phyloP scores from a whole-genome alignment of 1,140 invertebrate species.

The Triops cancriformis region DNA sequence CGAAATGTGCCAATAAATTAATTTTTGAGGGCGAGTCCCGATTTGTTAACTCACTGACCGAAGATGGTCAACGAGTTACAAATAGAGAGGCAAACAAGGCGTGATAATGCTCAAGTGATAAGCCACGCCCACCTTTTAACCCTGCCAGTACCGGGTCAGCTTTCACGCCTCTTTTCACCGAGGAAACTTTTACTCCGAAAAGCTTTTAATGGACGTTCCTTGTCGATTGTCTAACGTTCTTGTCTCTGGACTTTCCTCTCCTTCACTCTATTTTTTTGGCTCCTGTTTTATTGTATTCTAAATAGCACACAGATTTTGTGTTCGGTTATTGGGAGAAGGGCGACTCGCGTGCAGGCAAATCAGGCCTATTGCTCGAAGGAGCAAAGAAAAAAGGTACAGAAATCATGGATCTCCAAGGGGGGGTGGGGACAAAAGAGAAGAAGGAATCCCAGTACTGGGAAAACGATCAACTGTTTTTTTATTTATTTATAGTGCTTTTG shows the following conservation, averaged over 20 bases:
- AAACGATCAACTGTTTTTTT: neutral
- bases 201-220: constrained; percentile 7
- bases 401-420: neutral
- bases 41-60: too few species aligned
- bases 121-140: neutral
- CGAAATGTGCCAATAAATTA: too few species aligned
- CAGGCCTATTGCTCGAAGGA: neutral
- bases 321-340: neutral
- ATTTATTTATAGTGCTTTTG: neutral
- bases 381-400: neutral
- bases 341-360: neutral
- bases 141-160: neutral
- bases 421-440: neutral
- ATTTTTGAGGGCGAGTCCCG: too few species aligned
- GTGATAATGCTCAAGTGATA: too few species aligned
- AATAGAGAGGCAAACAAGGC: too few species aligned
- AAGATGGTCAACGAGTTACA: too few species aligned
- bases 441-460: neutral
- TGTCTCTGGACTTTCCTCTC: neutral
- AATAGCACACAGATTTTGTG: neutral
- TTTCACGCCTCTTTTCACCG: neutral
- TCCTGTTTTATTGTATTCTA: too few species aligned
- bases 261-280: too few species aligned
- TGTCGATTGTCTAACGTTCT: neutral
- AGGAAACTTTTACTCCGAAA: neutral